Base-by-base conservation (phyloP, 1,140 invertebrate genomes). In the Doryteuthis pealeii region DNA sequence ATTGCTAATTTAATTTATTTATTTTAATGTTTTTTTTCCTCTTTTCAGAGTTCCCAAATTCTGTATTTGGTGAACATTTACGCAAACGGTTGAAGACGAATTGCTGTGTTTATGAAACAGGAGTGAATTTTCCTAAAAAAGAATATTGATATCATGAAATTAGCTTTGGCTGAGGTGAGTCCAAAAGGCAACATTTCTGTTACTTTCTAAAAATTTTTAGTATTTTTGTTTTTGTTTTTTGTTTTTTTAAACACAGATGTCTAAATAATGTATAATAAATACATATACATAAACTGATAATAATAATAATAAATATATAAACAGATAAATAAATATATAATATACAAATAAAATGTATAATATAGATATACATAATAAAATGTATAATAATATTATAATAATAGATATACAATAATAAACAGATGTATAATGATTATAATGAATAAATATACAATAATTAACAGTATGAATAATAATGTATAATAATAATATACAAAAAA, bases 91-190 rank as follows among this genome's bases (percentile, higher is more conserved):
- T 1, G 98, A 99, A 88, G 97, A 99, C 89, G 98, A 43, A 89
- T 99, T 1, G 96, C n/a, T 96, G 82, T 99, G n/a, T 97, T 89
- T 99, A 97, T 83, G 96, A 98, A 85, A 95, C 93, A 1, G 98
- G 98, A 28, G 94, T 97, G 80, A 90, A 96, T 74, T 97, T 97
- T 0, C n/a, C n/a, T n/a, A n/a, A 92, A 94, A 79, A 99, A 99
- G 86, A 99, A 99, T 88, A 91, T 97, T 72, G 97, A 99, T 72
- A 97, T 99, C 0, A 99, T 99, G 97, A 92, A 93, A 80, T 93
- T 96, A 84, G 98, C 98, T 0, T 90, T 96, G 10, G 91, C 93
- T 74, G 94, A 91, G 85, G 91, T 91, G 72, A 76, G 70, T 68
- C 40, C 0, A 5, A 30, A 28, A n/a, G n/a, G n/a, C n/a, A n/a